Percentiles rank a stretch among this genome's conserved stretches.
Conservation (phyloP, 2,113 vertebrate species). For the Meles meles region DNA sequence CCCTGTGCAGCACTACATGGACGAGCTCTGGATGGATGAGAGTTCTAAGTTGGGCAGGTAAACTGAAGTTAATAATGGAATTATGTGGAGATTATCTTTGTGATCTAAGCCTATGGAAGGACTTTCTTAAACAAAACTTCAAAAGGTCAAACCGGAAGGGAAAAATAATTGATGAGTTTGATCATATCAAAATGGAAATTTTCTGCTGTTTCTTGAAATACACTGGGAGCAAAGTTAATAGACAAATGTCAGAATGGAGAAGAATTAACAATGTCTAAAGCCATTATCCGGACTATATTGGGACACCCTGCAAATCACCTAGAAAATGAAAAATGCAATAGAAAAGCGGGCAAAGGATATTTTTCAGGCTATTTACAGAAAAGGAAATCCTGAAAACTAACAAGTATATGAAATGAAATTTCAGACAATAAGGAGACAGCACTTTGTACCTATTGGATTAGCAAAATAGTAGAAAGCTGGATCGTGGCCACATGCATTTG, state of each 20-base stretch:
- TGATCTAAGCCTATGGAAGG: neutral
- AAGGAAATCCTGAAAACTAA: constrained; percentile 1
- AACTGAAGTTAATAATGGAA: constrained; percentile 46
- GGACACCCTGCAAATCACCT: neutral
- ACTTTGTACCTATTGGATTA: neutral
- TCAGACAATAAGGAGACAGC: neutral
- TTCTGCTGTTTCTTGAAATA: constrained; percentile 21
- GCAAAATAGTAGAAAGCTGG: neutral
- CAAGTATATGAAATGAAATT: neutral
- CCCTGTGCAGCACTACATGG: neutral
- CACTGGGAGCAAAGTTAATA: neutral
- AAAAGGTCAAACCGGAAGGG: constrained; percentile 18
- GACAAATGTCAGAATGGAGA: constrained; percentile 19
- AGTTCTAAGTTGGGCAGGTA: neutral
- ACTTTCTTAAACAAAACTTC: constrained; percentile 32
- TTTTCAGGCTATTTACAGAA: neutral
- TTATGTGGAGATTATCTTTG: constrained; percentile 39
- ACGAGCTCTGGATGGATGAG: neutral
- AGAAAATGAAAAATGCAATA: neutral
- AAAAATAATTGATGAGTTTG: neutral
- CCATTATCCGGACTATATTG: neutral
- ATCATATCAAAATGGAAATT: constrained; percentile 11
- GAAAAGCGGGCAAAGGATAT: neutral
- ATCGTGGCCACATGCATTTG: neutral
- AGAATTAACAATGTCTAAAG: constrained; percentile 15